Evolutionary conservation across 2,888 invertebrate genomes (phyloP).

Genomic region (Torymus auratus): DNA sequence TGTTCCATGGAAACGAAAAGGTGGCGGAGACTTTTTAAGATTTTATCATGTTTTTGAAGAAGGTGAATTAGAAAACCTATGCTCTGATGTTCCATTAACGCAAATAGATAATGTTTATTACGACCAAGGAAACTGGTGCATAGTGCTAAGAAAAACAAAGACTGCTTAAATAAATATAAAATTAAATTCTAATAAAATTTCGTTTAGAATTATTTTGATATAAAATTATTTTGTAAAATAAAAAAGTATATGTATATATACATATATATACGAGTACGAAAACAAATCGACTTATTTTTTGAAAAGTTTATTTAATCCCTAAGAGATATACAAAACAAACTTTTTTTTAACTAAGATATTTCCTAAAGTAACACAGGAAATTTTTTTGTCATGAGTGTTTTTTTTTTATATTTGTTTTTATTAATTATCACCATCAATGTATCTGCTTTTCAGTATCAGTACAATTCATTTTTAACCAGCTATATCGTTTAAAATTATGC

Average conservation of each 20-base stretch:
- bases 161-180: constrained; percentile 1
- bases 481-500: constrained; percentile 75
- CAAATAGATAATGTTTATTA: constrained; percentile 86
- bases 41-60: constrained; percentile 96
- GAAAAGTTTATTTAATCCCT: constrained; percentile 81
- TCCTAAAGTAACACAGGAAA: constrained; percentile 80
- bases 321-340: constrained; percentile 82
- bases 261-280: constrained; percentile 41
- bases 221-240: constrained; percentile 8
- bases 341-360: constrained; percentile 77
- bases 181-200: constrained; percentile 4
- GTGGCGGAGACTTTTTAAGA: constrained; percentile 81
- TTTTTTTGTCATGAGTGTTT: constrained; percentile 75
- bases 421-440: constrained; percentile 66
- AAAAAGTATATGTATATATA: constrained; percentile 20
- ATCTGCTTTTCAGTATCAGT: constrained; percentile 67
- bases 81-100: constrained; percentile 78
- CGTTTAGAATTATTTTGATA: neutral
- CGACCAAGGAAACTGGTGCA: constrained; percentile 98
- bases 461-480: constrained; percentile 74
- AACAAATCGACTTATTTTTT: constrained; percentile 71
- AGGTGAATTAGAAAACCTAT: constrained; percentile 86
- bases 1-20: constrained; percentile 95
- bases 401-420: constrained; percentile 73
- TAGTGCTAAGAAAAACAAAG: constrained; percentile 83